Percentiles rank a stretch among this genome's conserved stretches.
These are phyloP conservation scores for Anas acuta DNA, from an alignment of 2,797 vertebrate genomes.

Conservation along the genomic window DNA sequence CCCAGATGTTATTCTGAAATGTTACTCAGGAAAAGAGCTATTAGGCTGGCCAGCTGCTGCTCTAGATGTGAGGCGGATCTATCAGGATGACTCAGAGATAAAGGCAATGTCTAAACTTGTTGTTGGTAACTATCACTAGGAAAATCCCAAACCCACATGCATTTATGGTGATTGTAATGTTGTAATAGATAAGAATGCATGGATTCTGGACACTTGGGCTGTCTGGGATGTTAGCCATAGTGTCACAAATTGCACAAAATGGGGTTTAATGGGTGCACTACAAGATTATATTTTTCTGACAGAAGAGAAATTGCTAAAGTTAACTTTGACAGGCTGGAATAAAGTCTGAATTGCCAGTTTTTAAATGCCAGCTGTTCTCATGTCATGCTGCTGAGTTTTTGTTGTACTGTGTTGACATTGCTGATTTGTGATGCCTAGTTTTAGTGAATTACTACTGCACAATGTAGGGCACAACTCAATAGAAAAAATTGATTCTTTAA, in stretches of 20 bases:
- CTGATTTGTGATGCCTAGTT: not conserved
- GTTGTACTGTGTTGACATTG: not conserved
- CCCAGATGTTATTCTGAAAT: constrained; percentile 17
- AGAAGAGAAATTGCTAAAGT: constrained; percentile 3
- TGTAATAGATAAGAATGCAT: not conserved
- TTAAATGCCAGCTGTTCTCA: not conserved
- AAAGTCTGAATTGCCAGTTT: constrained; percentile 7
- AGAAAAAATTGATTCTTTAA: constrained; percentile 16
- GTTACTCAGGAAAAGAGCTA: constrained; percentile 27
- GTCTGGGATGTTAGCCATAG: not conserved
- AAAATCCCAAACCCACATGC: constrained; percentile 36
- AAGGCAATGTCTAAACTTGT: constrained; percentile 26
- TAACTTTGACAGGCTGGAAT: not conserved
- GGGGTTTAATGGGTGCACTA: not conserved
- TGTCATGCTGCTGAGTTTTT: constrained; percentile 1
- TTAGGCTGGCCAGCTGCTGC: not conserved
- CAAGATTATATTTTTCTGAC: constrained; percentile 4
- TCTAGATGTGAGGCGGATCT: not conserved
- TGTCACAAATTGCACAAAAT: not conserved
- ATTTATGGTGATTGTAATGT: constrained; percentile 2
- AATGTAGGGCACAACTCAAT: not conserved
- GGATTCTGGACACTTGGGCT: not conserved
- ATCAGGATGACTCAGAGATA: constrained; percentile 12
- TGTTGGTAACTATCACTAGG: constrained; percentile 36
- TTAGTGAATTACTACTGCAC: not conserved